Evolutionary conservation across 2,888 invertebrate genomes (phyloP).

Genomic region (Epistrophe eligans): DNA sequence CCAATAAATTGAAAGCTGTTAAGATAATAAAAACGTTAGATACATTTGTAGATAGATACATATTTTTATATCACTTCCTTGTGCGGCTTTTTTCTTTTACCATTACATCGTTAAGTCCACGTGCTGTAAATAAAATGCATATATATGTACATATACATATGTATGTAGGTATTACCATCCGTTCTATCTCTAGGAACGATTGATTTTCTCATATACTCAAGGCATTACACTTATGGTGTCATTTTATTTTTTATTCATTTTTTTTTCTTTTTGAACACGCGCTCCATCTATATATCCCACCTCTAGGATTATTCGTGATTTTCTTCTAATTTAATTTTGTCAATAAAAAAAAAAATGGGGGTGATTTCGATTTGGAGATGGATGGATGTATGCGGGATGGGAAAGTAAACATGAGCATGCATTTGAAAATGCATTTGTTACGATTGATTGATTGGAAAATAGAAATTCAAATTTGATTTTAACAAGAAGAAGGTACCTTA

Average conservation of each 20-base stretch:
- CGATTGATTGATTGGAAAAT: conserved; percentile 34
- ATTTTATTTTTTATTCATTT: not conserved
- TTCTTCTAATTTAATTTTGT: conserved; percentile 44
- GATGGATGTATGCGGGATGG: not conserved
- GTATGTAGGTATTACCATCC: not conserved
- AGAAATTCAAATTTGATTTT: conserved; percentile 17
- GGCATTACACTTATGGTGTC: conserved; percentile 48
- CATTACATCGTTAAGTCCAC: conserved; percentile 54
- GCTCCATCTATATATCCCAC: not conserved
- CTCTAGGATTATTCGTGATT: conserved; percentile 33
- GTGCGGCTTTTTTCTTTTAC: not conserved
- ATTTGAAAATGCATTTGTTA: conserved; percentile 29
- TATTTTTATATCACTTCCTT: not conserved
- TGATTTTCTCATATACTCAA: conserved; percentile 50
- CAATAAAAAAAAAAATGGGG: conserved; percentile 26
- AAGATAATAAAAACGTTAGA: not conserved
- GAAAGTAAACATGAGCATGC: conserved; percentile 27
- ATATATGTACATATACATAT: not conserved
- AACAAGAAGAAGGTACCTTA: not conserved
- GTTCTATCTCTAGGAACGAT: conserved; percentile 21
- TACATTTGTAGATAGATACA: not conserved
- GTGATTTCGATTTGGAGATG: not conserved
- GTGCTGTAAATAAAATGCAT: conserved; percentile 60
- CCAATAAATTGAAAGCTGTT: not conserved
- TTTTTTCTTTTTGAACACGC: conserved; percentile 6